Evolutionary conservation across 2,888 invertebrate species (phyloP).

Genomic region (Napeogenes inachia): DNA sequence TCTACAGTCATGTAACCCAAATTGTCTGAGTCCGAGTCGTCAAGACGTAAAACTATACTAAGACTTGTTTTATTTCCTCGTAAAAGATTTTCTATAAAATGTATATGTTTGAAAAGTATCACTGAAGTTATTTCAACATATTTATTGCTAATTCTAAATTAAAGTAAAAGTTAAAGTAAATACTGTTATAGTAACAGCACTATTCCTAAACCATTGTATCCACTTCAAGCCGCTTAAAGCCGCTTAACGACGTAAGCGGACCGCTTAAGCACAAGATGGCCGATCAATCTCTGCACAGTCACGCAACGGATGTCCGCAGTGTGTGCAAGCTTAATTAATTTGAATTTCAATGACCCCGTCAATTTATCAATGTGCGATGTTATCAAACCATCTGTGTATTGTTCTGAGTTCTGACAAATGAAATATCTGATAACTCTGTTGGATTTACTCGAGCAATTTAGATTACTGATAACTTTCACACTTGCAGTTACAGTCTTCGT

Average conservation of each 20-base stretch:
- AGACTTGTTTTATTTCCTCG: too few relatives aligned
- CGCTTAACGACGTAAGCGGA: slow-evolving; percentile 6
- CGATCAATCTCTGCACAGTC: slow-evolving; percentile 17
- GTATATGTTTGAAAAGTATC: too few relatives aligned
- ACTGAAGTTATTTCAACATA: too few relatives aligned
- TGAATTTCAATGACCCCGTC: slow-evolving; percentile 18
- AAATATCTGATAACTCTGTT: neutral
- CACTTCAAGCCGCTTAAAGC: neutral
- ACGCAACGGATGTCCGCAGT: slow-evolving; percentile 18
- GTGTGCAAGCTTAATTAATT: slow-evolving; percentile 16
- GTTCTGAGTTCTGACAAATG: neutral
- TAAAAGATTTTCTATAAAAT: too few relatives aligned
- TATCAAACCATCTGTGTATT: slow-evolving; percentile 1
- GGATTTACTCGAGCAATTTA: neutral
- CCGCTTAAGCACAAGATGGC: slow-evolving; percentile 11
- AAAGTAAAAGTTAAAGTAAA: too few relatives aligned
- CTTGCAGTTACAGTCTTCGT: too few relatives aligned
- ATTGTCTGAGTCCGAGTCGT: too few relatives aligned
- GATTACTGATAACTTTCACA: neutral
- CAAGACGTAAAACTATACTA: too few relatives aligned
- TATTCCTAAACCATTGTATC: neutral
- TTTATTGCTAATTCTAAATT: too few relatives aligned
- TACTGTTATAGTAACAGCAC: neutral
- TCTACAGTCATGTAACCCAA: too few relatives aligned
- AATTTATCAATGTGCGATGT: neutral